A percentile compares a stretch with the other conserved stretches of the same genome.
Conservation (phyloP, 2,113 vertebrate genomes). For the Mungos mungo region DNA sequence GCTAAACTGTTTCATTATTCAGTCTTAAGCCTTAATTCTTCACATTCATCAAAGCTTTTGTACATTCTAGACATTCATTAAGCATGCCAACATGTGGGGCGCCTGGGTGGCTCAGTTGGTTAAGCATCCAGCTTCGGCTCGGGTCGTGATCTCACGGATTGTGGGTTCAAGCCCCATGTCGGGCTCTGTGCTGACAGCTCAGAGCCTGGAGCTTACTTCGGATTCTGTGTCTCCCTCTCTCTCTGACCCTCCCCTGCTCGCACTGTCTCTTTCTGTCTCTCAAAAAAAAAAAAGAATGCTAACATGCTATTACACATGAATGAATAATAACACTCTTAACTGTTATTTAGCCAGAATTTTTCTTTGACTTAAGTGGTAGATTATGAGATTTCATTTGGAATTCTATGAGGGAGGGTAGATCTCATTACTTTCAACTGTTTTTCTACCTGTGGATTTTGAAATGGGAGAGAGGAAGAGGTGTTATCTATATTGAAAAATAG, state of each 20-base stretch:
- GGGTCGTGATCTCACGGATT: too few species aligned
- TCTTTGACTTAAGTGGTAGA: neutral
- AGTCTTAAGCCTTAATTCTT: slow-evolving; percentile 18
- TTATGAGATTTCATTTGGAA: neutral
- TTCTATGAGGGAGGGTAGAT: neutral
- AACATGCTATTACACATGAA: neutral
- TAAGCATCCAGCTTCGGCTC: too few species aligned
- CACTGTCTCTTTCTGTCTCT: too few species aligned
- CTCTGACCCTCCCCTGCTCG: too few species aligned
- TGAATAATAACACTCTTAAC: neutral
- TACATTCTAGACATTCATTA: neutral
- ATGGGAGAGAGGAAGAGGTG: neutral
- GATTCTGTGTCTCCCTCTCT: too few species aligned
- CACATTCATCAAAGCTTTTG: neutral
- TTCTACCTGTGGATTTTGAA: neutral
- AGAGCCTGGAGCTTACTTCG: too few species aligned
- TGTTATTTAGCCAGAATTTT: neutral
- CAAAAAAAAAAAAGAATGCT: neutral
- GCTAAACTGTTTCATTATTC: neutral
- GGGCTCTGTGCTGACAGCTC: too few species aligned
- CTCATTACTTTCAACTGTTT: neutral
- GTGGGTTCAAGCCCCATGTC: too few species aligned
- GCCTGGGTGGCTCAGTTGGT: too few species aligned
- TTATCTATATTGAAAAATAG: neutral
- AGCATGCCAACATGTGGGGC: neutral